Evolutionary conservation across 1,140 invertebrate species (phyloP).

Genomic region (Brachionus paranguensis): DNA sequence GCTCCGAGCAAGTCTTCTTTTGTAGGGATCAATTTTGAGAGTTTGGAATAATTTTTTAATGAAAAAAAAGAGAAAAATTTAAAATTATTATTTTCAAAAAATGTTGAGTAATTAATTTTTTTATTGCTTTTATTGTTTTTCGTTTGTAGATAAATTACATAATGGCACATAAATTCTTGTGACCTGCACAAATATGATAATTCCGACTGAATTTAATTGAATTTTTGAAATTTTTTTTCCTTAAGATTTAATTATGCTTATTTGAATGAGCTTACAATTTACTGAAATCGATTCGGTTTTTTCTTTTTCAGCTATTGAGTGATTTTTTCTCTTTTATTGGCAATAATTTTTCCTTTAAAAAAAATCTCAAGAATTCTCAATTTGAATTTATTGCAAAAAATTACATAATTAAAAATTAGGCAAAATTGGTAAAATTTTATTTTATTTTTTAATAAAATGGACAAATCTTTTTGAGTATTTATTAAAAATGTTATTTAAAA

Average conservation of each 20-base stretch:
- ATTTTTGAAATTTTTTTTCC: not conserved
- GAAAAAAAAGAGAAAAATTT: not conserved
- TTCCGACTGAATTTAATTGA: not conserved
- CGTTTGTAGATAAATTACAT: not conserved
- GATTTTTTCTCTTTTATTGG: not conserved
- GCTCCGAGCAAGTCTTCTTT: not conserved
- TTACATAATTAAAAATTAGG: not conserved
- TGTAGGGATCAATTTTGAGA: not conserved
- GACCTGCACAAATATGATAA: not conserved
- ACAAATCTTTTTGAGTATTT: too few species aligned
- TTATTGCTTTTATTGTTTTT: not conserved
- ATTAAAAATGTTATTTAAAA: too few species aligned
- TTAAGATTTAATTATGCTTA: not conserved
- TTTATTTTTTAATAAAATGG: too few species aligned
- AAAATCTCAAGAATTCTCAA: not conserved
- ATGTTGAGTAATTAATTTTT: not conserved
- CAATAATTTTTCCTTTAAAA: not conserved
- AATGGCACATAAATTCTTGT: not conserved
- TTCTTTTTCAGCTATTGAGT: not conserved
- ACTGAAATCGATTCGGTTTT: not conserved
- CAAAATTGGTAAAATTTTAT: too few species aligned
- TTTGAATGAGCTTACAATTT: not conserved
- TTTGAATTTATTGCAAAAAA: not conserved
- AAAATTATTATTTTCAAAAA: not conserved
- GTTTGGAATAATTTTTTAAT: not conserved